Conservation (phyloP, 2,888 invertebrate species). For the Portevinia maculata region DNA sequence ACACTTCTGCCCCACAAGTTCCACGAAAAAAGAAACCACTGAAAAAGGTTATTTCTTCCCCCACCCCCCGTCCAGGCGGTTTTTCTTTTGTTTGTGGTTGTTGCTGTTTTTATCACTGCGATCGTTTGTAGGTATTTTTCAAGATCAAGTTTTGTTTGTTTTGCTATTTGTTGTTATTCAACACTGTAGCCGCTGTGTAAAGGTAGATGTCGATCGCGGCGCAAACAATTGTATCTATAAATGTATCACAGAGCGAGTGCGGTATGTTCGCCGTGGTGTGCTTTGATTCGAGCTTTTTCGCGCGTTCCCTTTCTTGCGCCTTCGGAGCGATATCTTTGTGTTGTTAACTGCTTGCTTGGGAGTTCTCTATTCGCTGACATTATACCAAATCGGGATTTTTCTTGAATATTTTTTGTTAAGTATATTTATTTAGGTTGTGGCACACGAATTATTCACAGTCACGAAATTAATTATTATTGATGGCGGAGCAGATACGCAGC, state of each 20-base stretch:
- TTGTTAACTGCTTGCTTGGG: constrained; percentile 68
- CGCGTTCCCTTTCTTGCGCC: constrained; percentile 66
- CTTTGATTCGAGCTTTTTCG: constrained; percentile 65
- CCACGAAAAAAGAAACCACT: constrained; percentile 14
- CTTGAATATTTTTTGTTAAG: constrained; percentile 13
- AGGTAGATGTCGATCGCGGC: constrained; percentile 49
- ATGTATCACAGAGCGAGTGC: constrained; percentile 10
- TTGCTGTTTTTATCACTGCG: constrained; percentile 35
- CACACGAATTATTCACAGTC: constrained; percentile 5
- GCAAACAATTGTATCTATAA: constrained; percentile 20
- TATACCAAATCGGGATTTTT: constrained; percentile 22
- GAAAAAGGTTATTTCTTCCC: constrained; percentile 29
- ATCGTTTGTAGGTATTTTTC: constrained; percentile 47
- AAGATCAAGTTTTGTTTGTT: constrained; percentile 72
- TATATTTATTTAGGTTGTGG: constrained; percentile 14
- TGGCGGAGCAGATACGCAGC: background rate
- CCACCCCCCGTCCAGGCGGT: constrained; percentile 11
- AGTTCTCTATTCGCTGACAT: constrained; percentile 62
- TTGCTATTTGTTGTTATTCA: constrained; percentile 65
- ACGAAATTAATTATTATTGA: constrained; percentile 6
- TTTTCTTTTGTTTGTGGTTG: constrained; percentile 20
- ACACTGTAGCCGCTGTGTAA: constrained; percentile 33
- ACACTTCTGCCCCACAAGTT: constrained; percentile 14
- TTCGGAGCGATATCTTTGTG: constrained; percentile 66
- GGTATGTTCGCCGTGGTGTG: constrained; percentile 12